phyloP scores from a whole-genome alignment of 2,113 vertebrate species.

The Dipodomys spectabilis region DNA sequence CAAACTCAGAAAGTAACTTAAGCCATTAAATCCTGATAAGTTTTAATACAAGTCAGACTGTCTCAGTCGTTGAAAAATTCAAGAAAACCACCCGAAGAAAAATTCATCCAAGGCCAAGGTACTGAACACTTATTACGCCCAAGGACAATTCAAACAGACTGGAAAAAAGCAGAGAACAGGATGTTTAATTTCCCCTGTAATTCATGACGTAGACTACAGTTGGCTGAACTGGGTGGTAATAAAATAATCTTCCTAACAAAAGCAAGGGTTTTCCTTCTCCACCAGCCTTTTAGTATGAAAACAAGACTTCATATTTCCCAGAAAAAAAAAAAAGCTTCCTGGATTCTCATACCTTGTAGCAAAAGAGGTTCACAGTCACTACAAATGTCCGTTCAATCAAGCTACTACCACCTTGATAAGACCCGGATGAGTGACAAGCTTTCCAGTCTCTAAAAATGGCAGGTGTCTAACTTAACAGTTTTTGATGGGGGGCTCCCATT shows the following conservation, averaged over 20 bases:
- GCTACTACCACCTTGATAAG: background rate
- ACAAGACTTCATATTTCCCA: background rate
- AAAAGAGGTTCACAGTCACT: background rate
- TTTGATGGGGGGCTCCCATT: background rate
- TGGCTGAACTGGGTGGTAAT: background rate
- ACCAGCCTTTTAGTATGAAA: background rate
- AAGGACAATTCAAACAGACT: background rate
- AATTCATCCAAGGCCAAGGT: background rate
- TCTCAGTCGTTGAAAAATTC: background rate
- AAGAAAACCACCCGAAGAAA: background rate
- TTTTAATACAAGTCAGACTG: background rate
- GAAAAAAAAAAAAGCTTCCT: background rate
- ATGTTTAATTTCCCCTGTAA: constrained; percentile 43
- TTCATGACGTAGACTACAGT: background rate
- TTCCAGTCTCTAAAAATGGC: background rate
- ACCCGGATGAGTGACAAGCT: background rate
- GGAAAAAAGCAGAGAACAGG: background rate
- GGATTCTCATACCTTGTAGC: background rate
- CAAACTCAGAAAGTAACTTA: constrained; percentile 5
- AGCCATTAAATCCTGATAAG: background rate
- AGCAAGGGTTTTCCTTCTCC: background rate
- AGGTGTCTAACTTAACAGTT: background rate
- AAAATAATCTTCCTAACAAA: constrained; percentile 31
- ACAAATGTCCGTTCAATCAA: background rate
- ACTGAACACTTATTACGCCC: background rate